Evolutionary conservation across 2,888 invertebrate species (phyloP).

Genomic region (Rhopalosiphum nymphaeae): DNA sequence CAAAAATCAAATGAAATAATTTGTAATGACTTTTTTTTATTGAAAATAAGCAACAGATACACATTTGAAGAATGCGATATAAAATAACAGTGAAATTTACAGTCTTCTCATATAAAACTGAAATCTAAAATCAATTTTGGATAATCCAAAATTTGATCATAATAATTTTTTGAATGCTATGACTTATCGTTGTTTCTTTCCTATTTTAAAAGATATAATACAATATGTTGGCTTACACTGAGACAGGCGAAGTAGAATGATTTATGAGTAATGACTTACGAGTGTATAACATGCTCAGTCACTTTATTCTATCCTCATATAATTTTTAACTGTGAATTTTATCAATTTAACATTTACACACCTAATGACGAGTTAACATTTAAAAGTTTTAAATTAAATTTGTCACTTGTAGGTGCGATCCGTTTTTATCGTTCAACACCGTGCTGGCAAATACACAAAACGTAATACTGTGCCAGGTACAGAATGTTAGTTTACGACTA

Average conservation of each 20-base stretch:
- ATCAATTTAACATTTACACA: slow-evolving; percentile 13
- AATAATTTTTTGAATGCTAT: neutral
- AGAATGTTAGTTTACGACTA: slow-evolving; percentile 50
- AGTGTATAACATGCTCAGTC: neutral
- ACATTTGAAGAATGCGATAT: neutral
- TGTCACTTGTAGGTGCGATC: slow-evolving; percentile 64
- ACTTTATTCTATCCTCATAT: neutral
- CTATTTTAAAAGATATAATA: neutral
- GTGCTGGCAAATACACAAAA: slow-evolving; percentile 48
- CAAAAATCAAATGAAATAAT: neutral
- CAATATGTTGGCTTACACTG: neutral
- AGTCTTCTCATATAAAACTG: neutral
- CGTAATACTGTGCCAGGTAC: slow-evolving; percentile 58
- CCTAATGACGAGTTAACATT: slow-evolving; percentile 33
- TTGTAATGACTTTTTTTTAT: neutral
- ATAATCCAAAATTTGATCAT: neutral
- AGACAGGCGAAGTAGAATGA: neutral
- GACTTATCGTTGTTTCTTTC: neutral
- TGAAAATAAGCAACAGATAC: neutral
- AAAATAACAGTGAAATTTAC: neutral
- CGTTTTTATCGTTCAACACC: slow-evolving; percentile 58
- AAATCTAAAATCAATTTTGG: neutral
- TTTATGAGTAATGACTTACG: neutral
- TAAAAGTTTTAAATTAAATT: slow-evolving; percentile 63
- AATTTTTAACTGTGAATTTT: slow-evolving; percentile 11